phyloP scores from a whole-genome alignment of 2,888 invertebrate genomes.

The Villa cingulata region DNA sequence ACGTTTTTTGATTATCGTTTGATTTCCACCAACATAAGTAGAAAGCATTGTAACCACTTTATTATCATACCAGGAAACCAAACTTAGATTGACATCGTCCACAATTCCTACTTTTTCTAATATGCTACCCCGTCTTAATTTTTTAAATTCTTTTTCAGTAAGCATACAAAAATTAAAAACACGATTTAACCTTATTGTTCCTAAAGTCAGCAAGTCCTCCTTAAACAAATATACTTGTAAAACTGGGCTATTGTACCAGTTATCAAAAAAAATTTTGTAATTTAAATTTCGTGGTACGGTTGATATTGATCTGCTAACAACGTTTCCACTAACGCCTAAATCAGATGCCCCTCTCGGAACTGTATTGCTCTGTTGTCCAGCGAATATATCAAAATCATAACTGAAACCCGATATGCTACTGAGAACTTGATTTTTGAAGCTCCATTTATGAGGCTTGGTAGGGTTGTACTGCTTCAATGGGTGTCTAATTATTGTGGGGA shows the following conservation, averaged over 20 bases:
- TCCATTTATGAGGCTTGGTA: slow-evolving; percentile 14
- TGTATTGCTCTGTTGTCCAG: too few species aligned
- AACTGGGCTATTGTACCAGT: slow-evolving; percentile 6
- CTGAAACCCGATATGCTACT: too few species aligned
- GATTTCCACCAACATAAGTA: not conserved
- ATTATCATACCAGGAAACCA: slow-evolving; percentile 1
- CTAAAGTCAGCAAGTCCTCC: slow-evolving; percentile 6
- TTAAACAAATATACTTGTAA: slow-evolving; percentile 5
- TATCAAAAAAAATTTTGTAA: slow-evolving; percentile 3
- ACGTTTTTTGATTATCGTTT: not conserved
- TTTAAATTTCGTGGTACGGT: not conserved
- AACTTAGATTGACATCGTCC: not conserved
- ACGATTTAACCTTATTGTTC: slow-evolving; percentile 2
- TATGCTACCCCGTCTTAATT: not conserved
- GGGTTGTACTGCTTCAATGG: slow-evolving; percentile 19
- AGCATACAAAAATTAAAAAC: not conserved
- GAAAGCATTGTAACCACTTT: slow-evolving; percentile 1
- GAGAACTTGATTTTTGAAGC: slow-evolving; percentile 20
- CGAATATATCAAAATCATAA: too few species aligned
- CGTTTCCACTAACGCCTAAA: not conserved
- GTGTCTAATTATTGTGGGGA: slow-evolving; percentile 21
- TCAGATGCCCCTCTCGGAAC: slow-evolving; percentile 5
- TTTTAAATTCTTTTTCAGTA: slow-evolving; percentile 1
- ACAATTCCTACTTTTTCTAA: not conserved
- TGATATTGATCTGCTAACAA: not conserved